Base-by-base conservation (phyloP, 1,140 invertebrate species). In the Eumeta japonica region DNA sequence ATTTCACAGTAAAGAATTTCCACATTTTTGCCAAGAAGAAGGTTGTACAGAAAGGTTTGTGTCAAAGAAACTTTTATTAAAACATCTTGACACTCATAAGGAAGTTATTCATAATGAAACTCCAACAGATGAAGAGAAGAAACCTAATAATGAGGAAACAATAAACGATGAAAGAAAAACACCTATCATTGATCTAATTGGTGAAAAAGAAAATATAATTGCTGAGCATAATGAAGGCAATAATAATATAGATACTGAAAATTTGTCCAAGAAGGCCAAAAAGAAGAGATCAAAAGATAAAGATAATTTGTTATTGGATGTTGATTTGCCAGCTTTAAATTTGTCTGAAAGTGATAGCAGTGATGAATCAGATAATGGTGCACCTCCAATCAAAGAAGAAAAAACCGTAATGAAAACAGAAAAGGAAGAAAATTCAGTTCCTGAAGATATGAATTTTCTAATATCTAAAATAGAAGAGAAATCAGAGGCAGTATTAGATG, bases 291-390 rank as follows among this genome's bases (percentile, higher is more conserved):
- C 73, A 27, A 76, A 78, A 50, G 75, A 79, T 44, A 81, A 87
- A 54, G 83, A 84, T 16, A 81, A 84, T 41, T 58, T 71, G 39
- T 48, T 80, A 20, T 50, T 75, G 44, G 87, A 90, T 75, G 68
- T 77, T 4, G 73, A 76, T 53, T 65, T 91, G 3, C 88, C 88
- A 2, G 87, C 86, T 3, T 68, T 89, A 19, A 90, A 91, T 77
- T 66, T 91, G 31, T 90, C 88, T 1, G 89, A 91, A 51, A 85
- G 84, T 62, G 85, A 86, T 49, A 83, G 81, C 41, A 88, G 85
- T 58, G 87, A 89, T 45, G 87, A 89, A 45, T 85, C 83, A 4
- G 86, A 88, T 41, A 72, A 76, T 28, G 84, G 84, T 34, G 53
- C 65, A 9, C 58, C 75, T 33, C 48, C 45, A 16, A 46, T 39